phyloP scores from a whole-genome alignment of 37 sponge, comb jelly and placozoan species.

The Aplysina aerophoba region DNA sequence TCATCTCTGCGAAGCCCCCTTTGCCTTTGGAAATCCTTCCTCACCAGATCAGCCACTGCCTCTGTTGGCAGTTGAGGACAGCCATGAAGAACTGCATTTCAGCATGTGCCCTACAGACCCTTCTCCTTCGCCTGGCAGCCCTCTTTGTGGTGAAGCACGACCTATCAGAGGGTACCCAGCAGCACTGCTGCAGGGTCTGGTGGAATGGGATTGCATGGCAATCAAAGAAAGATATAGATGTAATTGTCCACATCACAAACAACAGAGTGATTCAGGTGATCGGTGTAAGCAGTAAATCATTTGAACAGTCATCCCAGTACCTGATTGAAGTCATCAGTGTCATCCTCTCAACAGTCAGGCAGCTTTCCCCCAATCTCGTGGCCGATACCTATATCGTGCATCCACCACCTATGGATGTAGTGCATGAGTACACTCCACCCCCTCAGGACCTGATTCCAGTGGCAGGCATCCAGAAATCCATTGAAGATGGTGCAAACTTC shows the following conservation, averaged over 20 bases:
- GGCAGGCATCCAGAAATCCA: too few relatives aligned
- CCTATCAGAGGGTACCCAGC: too few relatives aligned
- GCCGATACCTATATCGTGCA: not conserved
- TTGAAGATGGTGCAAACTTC: too few relatives aligned
- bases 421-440: too few relatives aligned
- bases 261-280: constrained; percentile 10
- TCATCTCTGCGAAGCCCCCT: too few relatives aligned
- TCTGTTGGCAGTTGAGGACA: not conserved
- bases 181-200: constrained; percentile 16
- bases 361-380: not conserved
- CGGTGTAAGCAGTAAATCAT: not conserved
- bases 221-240: constrained; percentile 1
- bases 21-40: too few relatives aligned
- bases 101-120: constrained; percentile 10
- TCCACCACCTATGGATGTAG: too few relatives aligned
- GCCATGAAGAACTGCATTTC: not conserved
- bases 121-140: not conserved
- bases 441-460: too few relatives aligned
- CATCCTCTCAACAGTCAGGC: not conserved
- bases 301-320: not conserved
- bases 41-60: not conserved
- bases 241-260: not conserved
- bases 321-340: not conserved
- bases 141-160: not conserved
- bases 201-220: constrained; percentile 20